Percentiles rank a stretch among this genome's conserved stretches.
phyloP scores from a whole-genome alignment of 2,113 vertebrate species.

The Ceuthmochares aereus region DNA sequence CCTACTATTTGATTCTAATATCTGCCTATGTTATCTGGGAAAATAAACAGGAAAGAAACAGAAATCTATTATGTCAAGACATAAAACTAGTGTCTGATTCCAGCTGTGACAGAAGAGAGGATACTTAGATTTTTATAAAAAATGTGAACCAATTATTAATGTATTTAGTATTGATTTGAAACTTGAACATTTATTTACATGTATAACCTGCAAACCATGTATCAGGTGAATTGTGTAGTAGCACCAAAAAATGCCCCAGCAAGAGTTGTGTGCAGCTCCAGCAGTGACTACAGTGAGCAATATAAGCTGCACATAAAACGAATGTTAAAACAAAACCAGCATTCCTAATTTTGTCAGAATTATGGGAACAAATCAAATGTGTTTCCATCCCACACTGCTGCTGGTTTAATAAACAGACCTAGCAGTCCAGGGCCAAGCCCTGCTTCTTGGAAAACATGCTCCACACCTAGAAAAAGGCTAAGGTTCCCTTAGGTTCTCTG shows the following conservation, averaged over 20 bases:
- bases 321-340: neutral
- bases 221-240: neutral
- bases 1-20: neutral
- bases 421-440: neutral
- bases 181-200: neutral
- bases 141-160: neutral
- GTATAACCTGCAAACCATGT: neutral
- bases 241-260: neutral
- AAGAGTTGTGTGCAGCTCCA: neutral
- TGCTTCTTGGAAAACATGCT: slow-evolving; percentile 14
- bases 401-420: neutral
- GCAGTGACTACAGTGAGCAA: fast-evolving
- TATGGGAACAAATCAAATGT: neutral
- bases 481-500: neutral
- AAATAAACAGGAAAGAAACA: neutral
- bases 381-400: neutral
- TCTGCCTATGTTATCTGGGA: neutral
- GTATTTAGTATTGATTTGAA: neutral
- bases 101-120: neutral
- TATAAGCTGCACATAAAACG: neutral
- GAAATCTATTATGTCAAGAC: neutral
- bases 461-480: neutral
- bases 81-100: neutral
- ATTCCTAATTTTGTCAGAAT: neutral
- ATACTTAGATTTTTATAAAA: neutral